phyloP scores from a whole-genome alignment of 1,140 invertebrate species.

The Triops longicaudatus region DNA sequence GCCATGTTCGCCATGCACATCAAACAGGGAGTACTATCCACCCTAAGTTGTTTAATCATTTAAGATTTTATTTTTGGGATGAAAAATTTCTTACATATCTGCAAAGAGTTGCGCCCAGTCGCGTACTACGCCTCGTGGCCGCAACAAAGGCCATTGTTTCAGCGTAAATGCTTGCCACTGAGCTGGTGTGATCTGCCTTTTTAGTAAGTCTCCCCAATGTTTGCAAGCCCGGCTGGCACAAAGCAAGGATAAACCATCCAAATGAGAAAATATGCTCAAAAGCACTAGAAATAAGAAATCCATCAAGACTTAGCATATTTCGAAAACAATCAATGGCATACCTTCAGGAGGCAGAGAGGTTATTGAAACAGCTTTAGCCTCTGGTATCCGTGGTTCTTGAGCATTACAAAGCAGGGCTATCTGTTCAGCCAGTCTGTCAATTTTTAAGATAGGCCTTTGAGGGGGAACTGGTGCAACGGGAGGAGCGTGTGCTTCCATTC shows the following conservation, averaged over 20 bases:
- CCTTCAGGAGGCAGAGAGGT: slow-evolving; percentile 53
- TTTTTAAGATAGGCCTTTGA: slow-evolving; percentile 34
- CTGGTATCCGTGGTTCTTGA: slow-evolving; percentile 32
- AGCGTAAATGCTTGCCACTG: slow-evolving; percentile 68
- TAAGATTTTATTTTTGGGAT: background rate
- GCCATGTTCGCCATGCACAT: slow-evolving; percentile 56
- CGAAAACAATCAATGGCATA: slow-evolving; percentile 32
- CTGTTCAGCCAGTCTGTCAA: slow-evolving; percentile 41
- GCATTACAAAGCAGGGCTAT: slow-evolving; percentile 38
- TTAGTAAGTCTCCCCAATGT: slow-evolving; percentile 70
- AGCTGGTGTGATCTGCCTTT: slow-evolving; percentile 59
- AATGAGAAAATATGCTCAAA: slow-evolving; percentile 73
- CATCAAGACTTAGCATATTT: background rate
- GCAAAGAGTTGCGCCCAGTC: slow-evolving; percentile 69
- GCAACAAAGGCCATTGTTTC: slow-evolving; percentile 71
- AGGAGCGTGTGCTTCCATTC: background rate
- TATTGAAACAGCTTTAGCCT: slow-evolving; percentile 37
- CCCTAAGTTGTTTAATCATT: slow-evolving; percentile 37
- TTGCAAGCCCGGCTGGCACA: slow-evolving; percentile 74
- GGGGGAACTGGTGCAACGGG: background rate
- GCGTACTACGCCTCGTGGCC: slow-evolving; percentile 54
- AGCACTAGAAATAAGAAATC: slow-evolving; percentile 54
- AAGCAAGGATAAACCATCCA: slow-evolving; percentile 86
- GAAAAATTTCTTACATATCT: slow-evolving; percentile 43
- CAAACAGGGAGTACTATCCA: slow-evolving; percentile 71